phyloP scores from a whole-genome alignment of 64 coral and sea anemone genomes.

The Anthopleura sola region DNA sequence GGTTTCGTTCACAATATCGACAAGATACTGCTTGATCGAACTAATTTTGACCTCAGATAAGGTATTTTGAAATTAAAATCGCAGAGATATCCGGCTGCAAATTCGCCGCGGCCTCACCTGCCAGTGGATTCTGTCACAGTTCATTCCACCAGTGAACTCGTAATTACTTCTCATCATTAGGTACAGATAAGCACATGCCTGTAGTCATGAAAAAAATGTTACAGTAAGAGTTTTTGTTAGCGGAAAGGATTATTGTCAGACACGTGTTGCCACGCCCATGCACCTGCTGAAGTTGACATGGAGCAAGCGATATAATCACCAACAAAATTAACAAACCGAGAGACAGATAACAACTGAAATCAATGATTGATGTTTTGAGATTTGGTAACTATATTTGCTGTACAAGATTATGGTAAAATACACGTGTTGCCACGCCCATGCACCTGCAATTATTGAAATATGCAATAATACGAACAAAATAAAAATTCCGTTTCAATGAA shows the following conservation, averaged over 20 bases:
- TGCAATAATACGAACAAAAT: too few relatives aligned
- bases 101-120: constrained; percentile 50
- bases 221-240: too few relatives aligned
- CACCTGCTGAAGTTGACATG: not conserved
- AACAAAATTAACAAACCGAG: not conserved
- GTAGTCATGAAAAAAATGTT: not conserved
- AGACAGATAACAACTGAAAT: too few relatives aligned
- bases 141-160: constrained; percentile 80
- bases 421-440: not conserved
- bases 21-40: too few relatives aligned
- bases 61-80: too few relatives aligned
- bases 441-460: too few relatives aligned
- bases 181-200: constrained; percentile 87
- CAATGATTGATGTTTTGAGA: too few relatives aligned
- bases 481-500: too few relatives aligned
- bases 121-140: constrained; percentile 90
- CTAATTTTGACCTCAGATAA: too few relatives aligned
- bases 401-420: not conserved
- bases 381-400: not conserved
- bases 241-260: not conserved
- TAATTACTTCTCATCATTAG: constrained; percentile 99
- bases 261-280: constrained; percentile 5
- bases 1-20: too few relatives aligned
- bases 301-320: too few relatives aligned
- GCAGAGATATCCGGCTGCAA: too few relatives aligned